These are phyloP conservation scores for Smutsia temminckii DNA, from an alignment of 2,797 vertebrate species.

Conservation along the genomic window DNA sequence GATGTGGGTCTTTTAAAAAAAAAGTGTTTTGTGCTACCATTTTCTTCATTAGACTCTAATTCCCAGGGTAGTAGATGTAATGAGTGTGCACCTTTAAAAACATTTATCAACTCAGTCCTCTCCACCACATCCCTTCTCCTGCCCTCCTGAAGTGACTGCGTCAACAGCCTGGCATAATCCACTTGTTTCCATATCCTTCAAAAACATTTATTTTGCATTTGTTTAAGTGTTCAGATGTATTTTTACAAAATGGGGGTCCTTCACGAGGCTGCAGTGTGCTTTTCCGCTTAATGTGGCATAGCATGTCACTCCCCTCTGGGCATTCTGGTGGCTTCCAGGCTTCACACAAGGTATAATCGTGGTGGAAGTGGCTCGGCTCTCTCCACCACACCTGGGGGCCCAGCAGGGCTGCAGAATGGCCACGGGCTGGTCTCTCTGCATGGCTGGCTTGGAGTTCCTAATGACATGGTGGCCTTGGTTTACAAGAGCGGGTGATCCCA, in stretches of 20 bases:
- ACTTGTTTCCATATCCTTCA: background rate
- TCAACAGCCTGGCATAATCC: background rate
- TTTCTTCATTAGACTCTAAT: background rate
- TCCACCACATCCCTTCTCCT: background rate
- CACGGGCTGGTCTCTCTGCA: background rate
- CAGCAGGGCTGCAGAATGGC: no score
- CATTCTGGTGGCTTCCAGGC: background rate
- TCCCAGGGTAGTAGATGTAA: background rate
- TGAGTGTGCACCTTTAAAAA: background rate
- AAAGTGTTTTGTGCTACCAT: background rate
- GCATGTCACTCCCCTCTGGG: no score
- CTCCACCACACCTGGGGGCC: background rate
- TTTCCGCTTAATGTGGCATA: no score
- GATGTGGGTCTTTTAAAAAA: background rate
- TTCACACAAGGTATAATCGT: accelerated
- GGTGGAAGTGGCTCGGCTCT: accelerated
- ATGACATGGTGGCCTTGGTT: no score
- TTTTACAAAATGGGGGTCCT: no score
- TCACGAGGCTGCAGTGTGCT: no score
- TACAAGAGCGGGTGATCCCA: background rate
- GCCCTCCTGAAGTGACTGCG: accelerated
- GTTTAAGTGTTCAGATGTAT: no score
- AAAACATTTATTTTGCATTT: background rate
- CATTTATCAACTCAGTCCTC: background rate
- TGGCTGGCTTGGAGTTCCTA: background rate